A percentile compares a stretch with the other conserved stretches of the same genome.
Conservation (phyloP, 1,140 invertebrate species). For the Whitmania pigra region DNA sequence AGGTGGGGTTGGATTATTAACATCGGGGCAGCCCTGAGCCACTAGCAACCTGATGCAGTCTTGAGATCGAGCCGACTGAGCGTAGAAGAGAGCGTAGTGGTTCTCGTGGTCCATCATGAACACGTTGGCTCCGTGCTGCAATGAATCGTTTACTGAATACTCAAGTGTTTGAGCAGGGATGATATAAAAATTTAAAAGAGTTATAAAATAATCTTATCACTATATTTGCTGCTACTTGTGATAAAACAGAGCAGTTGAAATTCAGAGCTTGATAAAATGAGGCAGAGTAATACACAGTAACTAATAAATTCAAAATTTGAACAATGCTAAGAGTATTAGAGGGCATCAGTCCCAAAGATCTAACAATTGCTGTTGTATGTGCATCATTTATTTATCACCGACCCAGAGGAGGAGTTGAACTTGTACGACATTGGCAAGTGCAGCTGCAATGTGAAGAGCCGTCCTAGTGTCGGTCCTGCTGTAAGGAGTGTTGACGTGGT, state of each 20-base stretch:
- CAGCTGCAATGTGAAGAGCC: constrained; percentile 73
- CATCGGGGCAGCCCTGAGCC: constrained; percentile 53
- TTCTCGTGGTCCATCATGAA: constrained; percentile 67
- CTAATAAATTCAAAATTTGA: background rate
- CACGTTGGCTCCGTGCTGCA: constrained; percentile 68
- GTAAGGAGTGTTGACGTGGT: constrained; percentile 52
- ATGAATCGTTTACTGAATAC: background rate
- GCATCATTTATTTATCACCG: background rate
- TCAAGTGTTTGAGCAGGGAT: background rate
- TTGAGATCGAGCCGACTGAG: constrained; percentile 52
- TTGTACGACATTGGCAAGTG: constrained; percentile 72
- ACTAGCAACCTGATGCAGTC: constrained; percentile 51
- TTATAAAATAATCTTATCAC: background rate
- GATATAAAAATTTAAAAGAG: too few species aligned
- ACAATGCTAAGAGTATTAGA: background rate
- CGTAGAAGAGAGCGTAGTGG: constrained; percentile 65
- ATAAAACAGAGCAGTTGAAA: background rate
- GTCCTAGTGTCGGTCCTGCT: constrained; percentile 60
- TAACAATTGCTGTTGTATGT: background rate
- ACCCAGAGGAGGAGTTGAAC: constrained; percentile 86
- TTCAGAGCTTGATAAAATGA: background rate
- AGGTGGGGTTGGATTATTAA: constrained; percentile 39
- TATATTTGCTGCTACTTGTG: background rate
- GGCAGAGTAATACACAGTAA: background rate
- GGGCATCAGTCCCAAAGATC: background rate